A percentile compares a stretch with the other conserved stretches of the same genome.
Conservation (phyloP, 2,113 vertebrate genomes). For the Anseranas semipalmata region DNA sequence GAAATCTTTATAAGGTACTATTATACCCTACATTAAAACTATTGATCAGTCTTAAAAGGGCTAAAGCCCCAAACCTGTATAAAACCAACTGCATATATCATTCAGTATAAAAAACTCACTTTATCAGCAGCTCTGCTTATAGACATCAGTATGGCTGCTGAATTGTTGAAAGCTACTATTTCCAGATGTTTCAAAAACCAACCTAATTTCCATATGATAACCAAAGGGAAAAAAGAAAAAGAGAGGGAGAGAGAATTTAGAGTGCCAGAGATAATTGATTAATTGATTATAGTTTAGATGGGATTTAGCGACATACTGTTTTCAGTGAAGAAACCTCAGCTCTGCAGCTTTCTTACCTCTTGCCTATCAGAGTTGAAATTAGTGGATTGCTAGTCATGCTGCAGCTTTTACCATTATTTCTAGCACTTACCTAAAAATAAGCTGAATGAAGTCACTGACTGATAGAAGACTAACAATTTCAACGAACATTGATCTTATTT, state of each 20-base stretch:
- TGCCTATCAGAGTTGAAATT: not conserved
- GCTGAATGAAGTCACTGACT: not conserved
- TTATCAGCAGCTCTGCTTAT: not conserved
- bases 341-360: not conserved
- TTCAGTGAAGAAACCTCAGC: not conserved
- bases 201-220: not conserved
- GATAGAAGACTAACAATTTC: not conserved
- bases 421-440: not conserved
- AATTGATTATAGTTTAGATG: not conserved
- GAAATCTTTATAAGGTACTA: not conserved
- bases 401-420: not conserved
- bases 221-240: not conserved
- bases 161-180: not conserved
- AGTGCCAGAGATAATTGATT: not conserved
- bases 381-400: not conserved
- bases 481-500: not conserved
- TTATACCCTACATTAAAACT: not conserved
- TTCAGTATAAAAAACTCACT: not conserved
- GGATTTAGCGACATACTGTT: not conserved
- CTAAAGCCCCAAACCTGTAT: not conserved
- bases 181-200: not conserved
- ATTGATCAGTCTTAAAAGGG: not conserved
- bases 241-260: not conserved
- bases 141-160: not conserved
- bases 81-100: not conserved